These are phyloP conservation scores for Nothocercus nigrocapillus DNA, from an alignment of 2,113 vertebrate genomes.

Conservation along the genomic window DNA sequence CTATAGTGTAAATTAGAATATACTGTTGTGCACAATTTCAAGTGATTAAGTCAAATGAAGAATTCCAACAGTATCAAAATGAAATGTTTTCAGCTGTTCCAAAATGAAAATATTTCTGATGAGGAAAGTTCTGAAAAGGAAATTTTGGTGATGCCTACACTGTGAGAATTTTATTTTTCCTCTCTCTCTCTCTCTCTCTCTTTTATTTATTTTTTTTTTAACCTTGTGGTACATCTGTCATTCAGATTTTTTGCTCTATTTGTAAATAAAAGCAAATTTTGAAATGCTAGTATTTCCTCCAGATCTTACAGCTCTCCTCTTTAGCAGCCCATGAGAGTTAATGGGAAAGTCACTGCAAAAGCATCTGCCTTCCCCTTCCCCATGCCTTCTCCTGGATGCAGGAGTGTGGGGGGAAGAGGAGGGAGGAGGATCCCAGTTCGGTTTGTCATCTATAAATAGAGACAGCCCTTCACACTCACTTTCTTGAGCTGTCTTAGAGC, in stretches of 20 bases:
- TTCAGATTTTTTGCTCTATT: background rate
- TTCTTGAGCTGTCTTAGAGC: background rate
- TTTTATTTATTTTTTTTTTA: too few relatives aligned
- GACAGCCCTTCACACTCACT: conserved; percentile 18
- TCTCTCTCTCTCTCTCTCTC: background rate
- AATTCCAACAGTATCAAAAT: background rate
- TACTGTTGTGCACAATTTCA: background rate
- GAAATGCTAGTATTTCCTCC: background rate
- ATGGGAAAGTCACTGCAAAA: background rate
- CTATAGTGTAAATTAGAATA: background rate
- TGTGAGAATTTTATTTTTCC: background rate
- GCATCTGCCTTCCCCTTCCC: background rate
- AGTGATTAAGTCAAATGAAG: conserved; percentile 8
- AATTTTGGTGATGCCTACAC: background rate
- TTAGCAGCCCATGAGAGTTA: background rate
- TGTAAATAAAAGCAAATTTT: background rate
- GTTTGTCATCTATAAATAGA: conserved; percentile 49
- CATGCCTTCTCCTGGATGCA: background rate
- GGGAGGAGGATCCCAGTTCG: background rate
- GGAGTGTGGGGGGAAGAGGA: background rate
- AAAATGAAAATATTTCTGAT: background rate
- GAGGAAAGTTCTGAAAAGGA: background rate
- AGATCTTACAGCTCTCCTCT: background rate
- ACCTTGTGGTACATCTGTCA: background rate
- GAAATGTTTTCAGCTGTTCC: background rate